Evolutionary conservation across 2,113 vertebrate species (phyloP), one percentile per base, ranked within the genome.

Genomic region (Anarrhichthys ocellatus): DNA sequence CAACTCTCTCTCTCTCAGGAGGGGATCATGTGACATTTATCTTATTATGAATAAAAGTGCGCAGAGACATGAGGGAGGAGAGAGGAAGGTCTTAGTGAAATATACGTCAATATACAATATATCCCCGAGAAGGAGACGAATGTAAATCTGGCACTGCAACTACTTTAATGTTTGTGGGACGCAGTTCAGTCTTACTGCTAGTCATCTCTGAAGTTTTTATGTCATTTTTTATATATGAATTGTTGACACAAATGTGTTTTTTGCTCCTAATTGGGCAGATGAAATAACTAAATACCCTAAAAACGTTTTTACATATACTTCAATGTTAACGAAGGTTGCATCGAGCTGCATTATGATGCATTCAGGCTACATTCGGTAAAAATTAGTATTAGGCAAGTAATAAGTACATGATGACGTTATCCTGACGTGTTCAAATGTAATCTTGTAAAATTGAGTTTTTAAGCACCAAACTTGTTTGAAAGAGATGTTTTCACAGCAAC

Each of bases 41-140:
- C 7, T 50, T 50, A 69, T 82, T 56, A 68, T 73, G 78, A 88
- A 66, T 78, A 68, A 36, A 84, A 88, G 78, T 44, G 38, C 38
- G 44, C 59, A 54, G 40, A 73, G 52, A 29, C 69, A 74, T 11
- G 64, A 46, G 50, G 48, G 64, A 70, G 66, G 68, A 22, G 42
- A 36, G 50, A 6, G 8, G 52, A 61, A 82, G 75, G 75, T 27
- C 78, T 36, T n/a, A 2, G 18, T 6, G 52, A 34, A 44, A 46
- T 22, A 52, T 6, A 10, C n/a, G 1, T 9, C n/a, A 10, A 75
- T 36, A 0, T 4, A 17, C 42, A 32, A 69, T 44, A 40, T 6
- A 54, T 11, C 9, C 9, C 3, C 15, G 14, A 59, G 20, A 2
- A 73, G 29, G 38, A 73, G 36, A 32, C 3, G 18, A 1, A 36